These are phyloP conservation scores for Enteromius fasciolatus DNA, from an alignment of 2,797 vertebrate genomes.

Conservation along the genomic window DNA sequence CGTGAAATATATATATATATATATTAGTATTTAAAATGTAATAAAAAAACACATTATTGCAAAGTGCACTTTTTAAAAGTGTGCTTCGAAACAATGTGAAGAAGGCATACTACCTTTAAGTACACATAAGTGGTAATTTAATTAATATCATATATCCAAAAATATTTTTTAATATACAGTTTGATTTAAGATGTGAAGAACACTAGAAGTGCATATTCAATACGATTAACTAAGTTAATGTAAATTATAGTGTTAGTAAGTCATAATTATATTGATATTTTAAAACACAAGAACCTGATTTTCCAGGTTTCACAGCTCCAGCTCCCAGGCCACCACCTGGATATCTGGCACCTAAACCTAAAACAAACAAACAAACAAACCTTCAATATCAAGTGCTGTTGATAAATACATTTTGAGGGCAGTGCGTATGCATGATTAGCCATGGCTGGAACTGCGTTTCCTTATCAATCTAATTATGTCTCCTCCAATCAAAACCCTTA, in stretches of 20 bases:
- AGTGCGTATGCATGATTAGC: too few species aligned
- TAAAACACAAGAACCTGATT: conserved; percentile 55
- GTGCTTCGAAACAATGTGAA: background rate
- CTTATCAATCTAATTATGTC: too few species aligned
- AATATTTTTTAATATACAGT: background rate
- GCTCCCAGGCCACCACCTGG: conserved; percentile 49
- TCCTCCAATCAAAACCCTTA: too few species aligned
- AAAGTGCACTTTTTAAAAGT: background rate
- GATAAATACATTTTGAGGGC: too few species aligned
- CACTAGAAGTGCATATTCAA: background rate
- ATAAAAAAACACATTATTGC: background rate
- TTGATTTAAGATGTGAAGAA: background rate
- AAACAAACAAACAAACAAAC: background rate
- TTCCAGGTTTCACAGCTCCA: conserved; percentile 53
- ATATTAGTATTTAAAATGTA: background rate
- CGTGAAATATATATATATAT: too few species aligned
- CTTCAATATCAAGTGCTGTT: background rate
- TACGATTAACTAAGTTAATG: background rate
- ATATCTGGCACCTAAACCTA: conserved; percentile 52
- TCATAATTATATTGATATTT: conserved; percentile 37
- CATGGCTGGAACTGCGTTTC: too few species aligned
- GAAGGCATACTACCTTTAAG: background rate
- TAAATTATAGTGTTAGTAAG: background rate
- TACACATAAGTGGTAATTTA: background rate
- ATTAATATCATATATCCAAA: background rate